Percentiles rank a stretch among this genome's conserved stretches.
Conservation (phyloP, 1,140 invertebrate genomes). For the Heliconius nattereri region DNA sequence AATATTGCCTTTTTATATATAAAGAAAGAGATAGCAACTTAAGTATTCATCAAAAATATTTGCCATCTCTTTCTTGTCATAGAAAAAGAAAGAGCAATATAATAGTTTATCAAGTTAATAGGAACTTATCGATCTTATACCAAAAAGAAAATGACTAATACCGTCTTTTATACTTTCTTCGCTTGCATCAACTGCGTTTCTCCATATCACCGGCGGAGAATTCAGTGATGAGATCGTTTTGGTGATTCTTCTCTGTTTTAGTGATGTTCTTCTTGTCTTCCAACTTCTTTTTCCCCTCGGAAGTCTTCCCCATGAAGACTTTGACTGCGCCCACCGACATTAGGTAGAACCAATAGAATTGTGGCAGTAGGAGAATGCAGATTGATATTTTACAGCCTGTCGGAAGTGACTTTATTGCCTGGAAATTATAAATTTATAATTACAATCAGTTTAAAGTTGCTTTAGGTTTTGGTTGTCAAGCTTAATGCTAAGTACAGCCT, state of each 20-base stretch:
- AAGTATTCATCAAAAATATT: background rate
- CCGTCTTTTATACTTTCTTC: slow-evolving; percentile 19
- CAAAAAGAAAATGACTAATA: background rate
- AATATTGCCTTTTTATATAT: background rate
- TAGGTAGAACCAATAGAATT: slow-evolving; percentile 87
- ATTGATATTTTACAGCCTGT: slow-evolving; percentile 85
- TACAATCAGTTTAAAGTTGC: too few species aligned
- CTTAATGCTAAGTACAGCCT: too few species aligned
- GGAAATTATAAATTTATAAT: slow-evolving; percentile 42
- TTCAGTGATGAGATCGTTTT: slow-evolving; percentile 10
- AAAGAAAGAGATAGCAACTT: background rate
- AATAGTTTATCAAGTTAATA: background rate
- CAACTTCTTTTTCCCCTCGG: slow-evolving; percentile 18
- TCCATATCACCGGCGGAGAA: slow-evolving; percentile 36
- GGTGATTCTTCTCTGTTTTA: slow-evolving; percentile 2
- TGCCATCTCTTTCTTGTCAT: background rate
- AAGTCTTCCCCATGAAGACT: slow-evolving; percentile 61
- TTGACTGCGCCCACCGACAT: slow-evolving; percentile 85
- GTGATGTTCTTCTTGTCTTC: background rate
- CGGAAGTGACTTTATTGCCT: slow-evolving; percentile 82
- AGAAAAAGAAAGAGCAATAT: background rate
- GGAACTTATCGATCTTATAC: slow-evolving; percentile 3
- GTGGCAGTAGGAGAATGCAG: slow-evolving; percentile 83
- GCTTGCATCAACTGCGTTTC: slow-evolving; percentile 50
- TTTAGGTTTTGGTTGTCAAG: too few species aligned